A percentile compares a stretch with the other conserved stretches of the same genome.
phyloP scores from a whole-genome alignment of 2,113 vertebrate genomes.

The Rhea americana region DNA sequence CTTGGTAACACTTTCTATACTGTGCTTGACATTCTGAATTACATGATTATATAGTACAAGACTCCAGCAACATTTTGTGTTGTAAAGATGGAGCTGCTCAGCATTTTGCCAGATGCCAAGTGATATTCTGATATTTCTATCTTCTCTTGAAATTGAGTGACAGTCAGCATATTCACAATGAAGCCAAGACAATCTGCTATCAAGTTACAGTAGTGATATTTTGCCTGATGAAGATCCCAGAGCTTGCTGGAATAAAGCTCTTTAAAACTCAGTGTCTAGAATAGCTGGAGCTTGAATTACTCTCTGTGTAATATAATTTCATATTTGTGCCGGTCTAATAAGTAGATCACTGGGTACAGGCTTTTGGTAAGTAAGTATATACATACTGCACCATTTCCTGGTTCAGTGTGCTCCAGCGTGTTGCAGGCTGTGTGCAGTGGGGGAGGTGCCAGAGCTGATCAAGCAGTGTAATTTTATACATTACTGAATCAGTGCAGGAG shows the following conservation, averaged over 20 bases:
- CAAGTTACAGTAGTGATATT: constrained; percentile 54
- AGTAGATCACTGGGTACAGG: constrained; percentile 57
- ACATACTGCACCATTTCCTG: constrained; percentile 86
- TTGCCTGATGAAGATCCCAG: constrained; percentile 20
- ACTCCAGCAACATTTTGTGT: constrained; percentile 52
- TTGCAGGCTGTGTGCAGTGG: constrained; percentile 74
- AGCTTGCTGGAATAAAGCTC: constrained; percentile 20
- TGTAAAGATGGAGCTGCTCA: constrained; percentile 61
- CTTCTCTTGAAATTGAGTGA: constrained; percentile 56
- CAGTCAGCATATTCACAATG: constrained; percentile 66
- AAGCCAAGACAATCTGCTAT: constrained; percentile 63
- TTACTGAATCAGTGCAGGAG: constrained; percentile 78
- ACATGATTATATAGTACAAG: constrained; percentile 32
- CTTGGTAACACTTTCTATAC: constrained; percentile 36
- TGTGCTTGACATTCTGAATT: constrained; percentile 56
- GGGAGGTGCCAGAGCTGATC: constrained; percentile 74
- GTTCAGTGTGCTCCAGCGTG: constrained; percentile 68
- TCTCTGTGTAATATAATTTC: constrained; percentile 27
- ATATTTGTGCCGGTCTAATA: constrained; percentile 52
- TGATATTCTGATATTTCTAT: constrained; percentile 51
- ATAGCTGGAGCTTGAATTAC: background rate
- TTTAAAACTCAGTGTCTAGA: constrained; percentile 17
- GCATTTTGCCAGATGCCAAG: constrained; percentile 61
- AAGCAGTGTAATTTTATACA: constrained; percentile 76
- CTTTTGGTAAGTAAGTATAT: constrained; percentile 67